Evolutionary conservation across 1,140 invertebrate genomes (phyloP).

Genomic region (Diprion similis): DNA sequence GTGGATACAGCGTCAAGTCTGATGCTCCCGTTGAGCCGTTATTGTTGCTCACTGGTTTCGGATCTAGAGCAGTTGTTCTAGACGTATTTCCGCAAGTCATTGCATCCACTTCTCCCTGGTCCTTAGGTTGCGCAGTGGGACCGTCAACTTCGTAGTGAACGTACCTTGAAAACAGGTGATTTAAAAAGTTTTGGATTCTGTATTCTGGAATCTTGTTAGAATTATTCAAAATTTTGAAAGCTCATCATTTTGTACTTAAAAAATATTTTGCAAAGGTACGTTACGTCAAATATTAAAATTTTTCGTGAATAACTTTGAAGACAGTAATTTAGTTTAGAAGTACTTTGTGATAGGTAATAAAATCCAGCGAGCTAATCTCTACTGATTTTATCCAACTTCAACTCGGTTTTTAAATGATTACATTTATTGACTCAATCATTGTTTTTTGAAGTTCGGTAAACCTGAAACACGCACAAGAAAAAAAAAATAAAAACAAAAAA

Average conservation of each 20-base stretch:
- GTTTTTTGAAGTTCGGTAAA: too few relatives aligned
- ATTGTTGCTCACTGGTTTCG: conserved; percentile 31
- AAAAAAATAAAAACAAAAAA: too few relatives aligned
- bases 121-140: conserved; percentile 58
- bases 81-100: conserved; percentile 20
- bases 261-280: not conserved
- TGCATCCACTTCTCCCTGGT: conserved; percentile 46
- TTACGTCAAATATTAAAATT: too few relatives aligned
- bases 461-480: too few relatives aligned
- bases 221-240: conserved; percentile 6
- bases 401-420: too few relatives aligned
- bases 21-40: not conserved
- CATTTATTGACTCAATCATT: too few relatives aligned
- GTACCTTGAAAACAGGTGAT: conserved; percentile 69
- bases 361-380: too few relatives aligned
- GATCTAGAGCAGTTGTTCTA: conserved; percentile 9
- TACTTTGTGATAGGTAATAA: too few relatives aligned
- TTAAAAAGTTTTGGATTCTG: conserved; percentile 16
- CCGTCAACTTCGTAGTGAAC: conserved; percentile 93
- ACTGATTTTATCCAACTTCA: too few relatives aligned
- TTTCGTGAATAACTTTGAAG: too few relatives aligned
- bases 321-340: too few relatives aligned
- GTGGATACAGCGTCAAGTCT: conserved; percentile 76
- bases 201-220: conserved; percentile 13
- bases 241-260: not conserved